Evolutionary conservation across 2,113 vertebrate species (phyloP).

Genomic region (Mesembrinibis cayennensis): DNA sequence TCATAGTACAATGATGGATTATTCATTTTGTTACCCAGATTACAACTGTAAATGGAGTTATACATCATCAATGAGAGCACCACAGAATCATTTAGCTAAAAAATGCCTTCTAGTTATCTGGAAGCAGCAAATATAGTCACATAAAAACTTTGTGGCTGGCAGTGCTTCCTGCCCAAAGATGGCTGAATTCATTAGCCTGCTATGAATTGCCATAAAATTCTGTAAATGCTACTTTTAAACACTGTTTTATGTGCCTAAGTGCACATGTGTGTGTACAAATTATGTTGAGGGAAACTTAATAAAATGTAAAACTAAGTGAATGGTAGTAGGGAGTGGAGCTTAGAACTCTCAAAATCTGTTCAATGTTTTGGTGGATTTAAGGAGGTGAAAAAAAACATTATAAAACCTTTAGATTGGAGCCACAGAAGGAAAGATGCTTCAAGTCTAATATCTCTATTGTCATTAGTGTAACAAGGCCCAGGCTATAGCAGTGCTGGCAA

Average conservation of each 20-base stretch:
- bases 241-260: not conserved
- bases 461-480: not conserved
- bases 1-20: constrained; percentile 80
- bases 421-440: not conserved
- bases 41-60: constrained; percentile 78
- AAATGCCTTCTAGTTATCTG: constrained; percentile 68
- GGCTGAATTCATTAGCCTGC: not conserved
- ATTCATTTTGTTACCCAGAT: constrained; percentile 79
- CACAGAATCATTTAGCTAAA: constrained; percentile 51
- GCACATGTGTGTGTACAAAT: not conserved
- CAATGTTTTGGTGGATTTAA: not conserved
- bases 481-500: not conserved
- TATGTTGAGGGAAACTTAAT: not conserved
- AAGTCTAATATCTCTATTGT: not conserved
- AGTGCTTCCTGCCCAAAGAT: not conserved
- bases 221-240: not conserved
- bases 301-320: not conserved
- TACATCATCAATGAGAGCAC: constrained; percentile 70
- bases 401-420: not conserved
- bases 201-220: constrained; percentile 5
- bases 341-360: not conserved
- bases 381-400: not conserved
- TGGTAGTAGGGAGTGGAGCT: not conserved
- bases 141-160: constrained; percentile 13
- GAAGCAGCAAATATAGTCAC: constrained; percentile 25